Evolutionary conservation across 2,797 vertebrate species (phyloP), one percentile per base, ranked within the genome.

Genomic region (Ambastaia sidthimunki): DNA sequence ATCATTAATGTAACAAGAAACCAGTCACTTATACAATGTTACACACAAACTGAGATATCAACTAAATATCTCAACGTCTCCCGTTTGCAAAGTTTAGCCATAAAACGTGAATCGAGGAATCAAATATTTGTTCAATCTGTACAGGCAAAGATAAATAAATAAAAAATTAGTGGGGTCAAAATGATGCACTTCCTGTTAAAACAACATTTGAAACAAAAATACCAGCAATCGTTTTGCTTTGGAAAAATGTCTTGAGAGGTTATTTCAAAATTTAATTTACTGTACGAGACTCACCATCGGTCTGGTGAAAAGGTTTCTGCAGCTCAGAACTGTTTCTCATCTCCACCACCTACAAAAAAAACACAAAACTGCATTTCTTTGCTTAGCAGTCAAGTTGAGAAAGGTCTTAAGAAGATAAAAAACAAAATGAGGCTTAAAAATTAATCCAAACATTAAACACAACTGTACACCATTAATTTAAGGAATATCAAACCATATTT

Each of bases 301-400:
- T 15, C 41, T 84, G 83, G 34, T 37, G 13, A 16, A 69, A 72
- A 34, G 76, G 25, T 47, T 63, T 88, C 55, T 80, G 87, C 23
- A 83, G 80, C 50, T 83, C 84, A 63, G 82, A 84, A 28, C 78
- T 76, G 71, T 75, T 83, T 81, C 76, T 88, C 57, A 82, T 63
- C 73, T 88, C 81, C n/a, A 87, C 85, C 10, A 67, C 47, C 87
- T 89, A 71, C 18, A 59, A 82, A 67, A 59, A 74, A 50, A 59
- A 31, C 37, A 52, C 52, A 34, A 65, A 4, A 28, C 7, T 34
- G 23, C 7, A 11, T 13, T 37, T 71, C 3, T 60, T 25, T 44
- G 19, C 4, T 37, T 60, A 37, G 19, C 18, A n/a, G 28, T 12
- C 1, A 3, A 60, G 57, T 28, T 13, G 1, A 16, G 4, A 3